phyloP scores from a whole-genome alignment of 92 coral and sea anemone species.

The Heliopora coerulea region DNA sequence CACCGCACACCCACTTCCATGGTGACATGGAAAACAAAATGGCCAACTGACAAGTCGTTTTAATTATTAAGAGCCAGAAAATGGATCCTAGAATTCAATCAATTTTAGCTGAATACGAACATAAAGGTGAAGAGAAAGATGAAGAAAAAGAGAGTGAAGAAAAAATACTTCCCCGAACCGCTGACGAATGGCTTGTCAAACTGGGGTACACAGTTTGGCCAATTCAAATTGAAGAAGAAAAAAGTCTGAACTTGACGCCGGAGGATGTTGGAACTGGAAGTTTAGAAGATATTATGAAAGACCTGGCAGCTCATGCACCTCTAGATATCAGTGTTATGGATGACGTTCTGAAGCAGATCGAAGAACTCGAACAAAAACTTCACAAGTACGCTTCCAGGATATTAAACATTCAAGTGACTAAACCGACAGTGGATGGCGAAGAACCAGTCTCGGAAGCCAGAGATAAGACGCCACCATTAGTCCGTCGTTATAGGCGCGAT shows the following conservation, averaged over 20 bases:
- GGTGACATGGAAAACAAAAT: constrained; percentile 34
- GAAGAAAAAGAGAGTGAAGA: constrained; percentile 55
- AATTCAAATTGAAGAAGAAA: constrained; percentile 55
- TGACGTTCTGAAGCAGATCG: constrained; percentile 65
- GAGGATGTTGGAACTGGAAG: constrained; percentile 86
- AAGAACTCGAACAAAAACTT: constrained; percentile 66
- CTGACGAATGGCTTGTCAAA: constrained; percentile 71
- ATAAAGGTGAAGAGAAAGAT: constrained; percentile 61
- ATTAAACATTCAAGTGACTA: constrained; percentile 48
- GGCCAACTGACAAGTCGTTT: neutral
- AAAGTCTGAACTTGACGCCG: constrained; percentile 56
- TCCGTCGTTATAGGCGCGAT: constrained; percentile 6
- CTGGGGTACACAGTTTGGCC: constrained; percentile 67
- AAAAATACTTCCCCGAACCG: constrained; percentile 55
- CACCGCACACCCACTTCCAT: constrained; percentile 9
- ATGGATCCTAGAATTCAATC: constrained; percentile 84
- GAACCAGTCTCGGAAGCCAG: constrained; percentile 27
- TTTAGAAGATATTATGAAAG: constrained; percentile 79
- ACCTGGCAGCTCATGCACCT: constrained; percentile 71
- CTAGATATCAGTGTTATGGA: constrained; percentile 78
- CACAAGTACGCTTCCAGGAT: constrained; percentile 52
- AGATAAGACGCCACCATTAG: constrained; percentile 22
- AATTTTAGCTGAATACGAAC: constrained; percentile 63
- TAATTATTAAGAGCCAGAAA: neutral
- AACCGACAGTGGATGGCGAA: constrained; percentile 59